Evolutionary conservation across 2,113 vertebrate species (phyloP), one percentile per base, ranked within the genome.

Genomic region (Pelobates fuscus): DNA sequence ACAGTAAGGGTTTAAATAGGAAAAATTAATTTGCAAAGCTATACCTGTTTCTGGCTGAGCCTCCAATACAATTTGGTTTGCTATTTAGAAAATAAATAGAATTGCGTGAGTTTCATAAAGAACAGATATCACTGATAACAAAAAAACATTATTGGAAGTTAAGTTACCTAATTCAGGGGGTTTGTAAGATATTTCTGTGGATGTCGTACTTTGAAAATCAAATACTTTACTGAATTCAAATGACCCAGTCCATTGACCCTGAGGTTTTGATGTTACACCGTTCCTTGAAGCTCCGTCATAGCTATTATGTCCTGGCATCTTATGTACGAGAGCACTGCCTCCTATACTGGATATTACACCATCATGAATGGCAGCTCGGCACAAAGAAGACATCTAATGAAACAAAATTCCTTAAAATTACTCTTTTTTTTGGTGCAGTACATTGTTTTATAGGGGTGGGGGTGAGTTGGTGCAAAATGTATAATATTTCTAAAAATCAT

Each of bases 321-420:
- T 70, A 15, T 26, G 7, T 8, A 70, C 2, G 24, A 32, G 23
- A 18, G n/a, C 21, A 23, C 2, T 18, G 5, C 52, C 67, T 37
- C 67, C 52, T 8, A 29, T 8, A 15, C 24, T 24, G 15, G 2
- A 37, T 2, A 59, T 2, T 8, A 3, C 11, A 58, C 67, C 67
- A 29, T 52, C 55, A 57, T 70, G 52, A 1, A 70, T 58, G 17
- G 67, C 67, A 58, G 67, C 67, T 8, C 4, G 29, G n/a, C 67
- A 70, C 1, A 70, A 25, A 14, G 54, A 26, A 17, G 52, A 41
- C 58, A 41, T 20, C 67, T 70, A 41, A 37, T 58, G 37, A 25
- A 25, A 2, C 17, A 37, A 43, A 58, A 14, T 55, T 8, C n/a
- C n/a, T n/a, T 17, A 14, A 57, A 12, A 30, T 32, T 55, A 32